Conservation (phyloP, 2,888 invertebrate species). For the Melipona beecheii region DNA sequence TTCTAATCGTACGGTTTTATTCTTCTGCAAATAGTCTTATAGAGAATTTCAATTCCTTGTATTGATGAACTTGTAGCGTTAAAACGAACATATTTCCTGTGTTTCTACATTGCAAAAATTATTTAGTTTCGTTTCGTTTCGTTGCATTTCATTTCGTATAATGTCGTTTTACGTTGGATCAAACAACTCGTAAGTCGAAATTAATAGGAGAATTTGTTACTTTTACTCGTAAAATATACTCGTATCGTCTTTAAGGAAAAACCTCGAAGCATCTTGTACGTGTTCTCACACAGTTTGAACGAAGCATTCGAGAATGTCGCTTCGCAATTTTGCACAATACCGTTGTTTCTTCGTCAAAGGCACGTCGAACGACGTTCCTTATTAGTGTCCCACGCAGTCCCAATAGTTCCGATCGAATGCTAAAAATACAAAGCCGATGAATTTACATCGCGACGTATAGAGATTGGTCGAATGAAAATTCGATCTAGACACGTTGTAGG, state of each 20-base stretch:
- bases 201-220: neutral
- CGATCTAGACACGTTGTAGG: neutral
- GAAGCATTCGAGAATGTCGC: constrained; percentile 30
- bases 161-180: too few relatives aligned
- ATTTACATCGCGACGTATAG: neutral
- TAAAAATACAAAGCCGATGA: constrained; percentile 24
- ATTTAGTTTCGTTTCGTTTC: too few relatives aligned
- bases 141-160: too few relatives aligned
- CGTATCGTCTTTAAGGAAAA: neutral
- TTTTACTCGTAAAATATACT: neutral
- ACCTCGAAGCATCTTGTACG: neutral
- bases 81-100: too few relatives aligned
- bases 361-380: neutral
- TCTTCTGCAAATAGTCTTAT: too few relatives aligned
- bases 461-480: neutral
- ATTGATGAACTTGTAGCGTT: too few relatives aligned
- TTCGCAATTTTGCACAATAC: constrained; percentile 42
- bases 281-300: constrained; percentile 37
- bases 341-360: neutral
- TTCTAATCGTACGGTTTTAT: too few relatives aligned
- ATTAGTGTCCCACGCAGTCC: neutral
- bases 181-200: too few relatives aligned
- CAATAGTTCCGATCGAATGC: constrained; percentile 1
- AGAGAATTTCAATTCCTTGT: too few relatives aligned
- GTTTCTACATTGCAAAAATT: too few relatives aligned